These are phyloP conservation scores for Apostichopus californicus DNA, from an alignment of 35 echinoderm and acorn worm species.

Conservation along the genomic window DNA sequence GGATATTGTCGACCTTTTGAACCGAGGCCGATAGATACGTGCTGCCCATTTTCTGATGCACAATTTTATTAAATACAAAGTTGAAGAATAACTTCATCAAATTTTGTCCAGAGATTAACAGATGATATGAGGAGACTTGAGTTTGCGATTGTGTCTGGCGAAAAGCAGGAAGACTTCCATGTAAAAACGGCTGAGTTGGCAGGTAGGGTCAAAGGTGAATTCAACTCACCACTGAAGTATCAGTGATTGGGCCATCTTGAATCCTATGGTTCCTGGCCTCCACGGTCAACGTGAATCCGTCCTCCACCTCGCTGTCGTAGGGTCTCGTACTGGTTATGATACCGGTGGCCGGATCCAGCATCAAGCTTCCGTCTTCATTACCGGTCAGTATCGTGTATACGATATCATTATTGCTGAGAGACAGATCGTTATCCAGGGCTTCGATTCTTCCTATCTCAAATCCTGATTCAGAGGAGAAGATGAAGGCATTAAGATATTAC, in stretches of 20 bases:
- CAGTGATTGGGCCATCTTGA: constrained; percentile 20
- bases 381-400: constrained; percentile 64
- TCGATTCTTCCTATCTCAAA: constrained; percentile 52
- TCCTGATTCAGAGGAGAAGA: constrained; percentile 32
- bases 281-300: constrained; percentile 61
- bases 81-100: no score
- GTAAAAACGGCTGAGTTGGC: neutral
- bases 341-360: constrained; percentile 62
- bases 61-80: no score
- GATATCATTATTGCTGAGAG: constrained; percentile 58
- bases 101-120: no score
- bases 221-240: constrained; percentile 51
- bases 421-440: constrained; percentile 66
- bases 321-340: constrained; percentile 48
- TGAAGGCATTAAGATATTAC: no score
- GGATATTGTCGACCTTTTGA: no score
- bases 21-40: no score
- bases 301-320: constrained; percentile 67
- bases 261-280: constrained; percentile 60
- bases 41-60: no score
- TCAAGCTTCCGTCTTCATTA: constrained; percentile 47
- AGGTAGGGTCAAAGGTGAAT: neutral
- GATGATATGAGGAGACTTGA: no score
- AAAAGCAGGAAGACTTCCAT: no score
- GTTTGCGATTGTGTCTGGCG: no score